These are phyloP conservation scores for Beris morrisii DNA, from an alignment of 2,888 invertebrate species.

Conservation along the genomic window DNA sequence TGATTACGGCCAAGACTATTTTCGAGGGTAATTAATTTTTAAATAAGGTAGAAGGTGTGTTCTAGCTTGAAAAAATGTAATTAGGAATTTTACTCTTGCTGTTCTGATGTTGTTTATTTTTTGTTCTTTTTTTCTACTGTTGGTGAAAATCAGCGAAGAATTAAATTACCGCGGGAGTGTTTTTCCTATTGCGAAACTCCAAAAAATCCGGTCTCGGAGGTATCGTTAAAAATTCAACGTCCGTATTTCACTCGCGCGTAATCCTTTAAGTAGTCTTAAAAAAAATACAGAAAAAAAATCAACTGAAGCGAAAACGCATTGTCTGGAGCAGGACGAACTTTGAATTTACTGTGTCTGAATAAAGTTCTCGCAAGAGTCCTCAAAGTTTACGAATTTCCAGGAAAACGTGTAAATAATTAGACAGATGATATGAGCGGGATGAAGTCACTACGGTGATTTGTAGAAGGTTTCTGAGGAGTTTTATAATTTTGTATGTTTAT, in stretches of 20 bases:
- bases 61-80: neutral
- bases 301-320: too few species aligned
- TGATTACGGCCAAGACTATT: neutral
- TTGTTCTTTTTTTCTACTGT: neutral
- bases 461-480: too few species aligned
- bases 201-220: neutral
- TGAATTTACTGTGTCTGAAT: too few species aligned
- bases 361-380: too few species aligned
- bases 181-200: too few species aligned
- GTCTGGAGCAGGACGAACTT: too few species aligned
- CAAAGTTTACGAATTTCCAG: too few species aligned
- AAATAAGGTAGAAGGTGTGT: neutral
- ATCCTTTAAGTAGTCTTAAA: neutral
- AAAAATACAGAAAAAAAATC: too few species aligned
- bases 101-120: neutral
- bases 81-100: neutral
- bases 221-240: neutral
- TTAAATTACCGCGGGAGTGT: neutral
- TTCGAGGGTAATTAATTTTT: constrained; percentile 11
- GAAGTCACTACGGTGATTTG: too few species aligned
- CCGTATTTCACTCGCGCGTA: neutral
- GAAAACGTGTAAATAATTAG: too few species aligned
- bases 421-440: too few species aligned
- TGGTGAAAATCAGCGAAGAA: neutral
- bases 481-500: too few species aligned